Evolutionary conservation across 2,888 invertebrate species (phyloP).

Genomic region (Phyto melanocephala): DNA sequence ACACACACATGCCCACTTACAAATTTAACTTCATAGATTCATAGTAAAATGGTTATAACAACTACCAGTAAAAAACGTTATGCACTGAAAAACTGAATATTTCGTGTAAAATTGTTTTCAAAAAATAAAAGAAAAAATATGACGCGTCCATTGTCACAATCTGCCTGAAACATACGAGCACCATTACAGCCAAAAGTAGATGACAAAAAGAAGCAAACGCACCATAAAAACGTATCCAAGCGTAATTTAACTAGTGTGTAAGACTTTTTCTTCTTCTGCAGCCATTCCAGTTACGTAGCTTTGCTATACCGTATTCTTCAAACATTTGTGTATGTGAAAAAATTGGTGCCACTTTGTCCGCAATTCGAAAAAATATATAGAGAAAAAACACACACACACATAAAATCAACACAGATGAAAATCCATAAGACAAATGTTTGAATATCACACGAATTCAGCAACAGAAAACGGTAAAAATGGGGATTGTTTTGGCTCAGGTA

Average conservation of each 20-base stretch:
- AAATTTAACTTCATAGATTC: background rate
- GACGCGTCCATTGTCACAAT: constrained; percentile 61
- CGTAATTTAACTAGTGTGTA: constrained; percentile 31
- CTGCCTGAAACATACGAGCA: constrained; percentile 53
- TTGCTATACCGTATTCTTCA: constrained; percentile 60
- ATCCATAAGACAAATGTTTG: constrained; percentile 52
- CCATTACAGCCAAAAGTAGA: constrained; percentile 23
- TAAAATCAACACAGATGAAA: background rate
- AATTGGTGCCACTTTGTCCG: constrained; percentile 78
- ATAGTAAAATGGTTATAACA: constrained; percentile 16
- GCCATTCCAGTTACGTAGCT: constrained; percentile 9
- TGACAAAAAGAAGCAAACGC: constrained; percentile 4
- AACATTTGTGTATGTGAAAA: constrained; percentile 76
- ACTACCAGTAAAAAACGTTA: constrained; percentile 33
- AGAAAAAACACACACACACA: constrained; percentile 1
- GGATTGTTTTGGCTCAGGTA: constrained; percentile 41
- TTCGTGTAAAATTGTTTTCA: background rate
- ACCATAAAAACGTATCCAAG: constrained; percentile 43
- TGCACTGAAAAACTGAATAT: background rate
- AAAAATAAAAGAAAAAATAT: constrained; percentile 45
- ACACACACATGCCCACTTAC: background rate
- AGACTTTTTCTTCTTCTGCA: background rate
- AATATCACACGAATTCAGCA: constrained; percentile 20
- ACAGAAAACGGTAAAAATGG: constrained; percentile 19
- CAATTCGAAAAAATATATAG: constrained; percentile 59